phyloP scores from a whole-genome alignment of 2,113 vertebrate genomes.

The Rhea americana region DNA sequence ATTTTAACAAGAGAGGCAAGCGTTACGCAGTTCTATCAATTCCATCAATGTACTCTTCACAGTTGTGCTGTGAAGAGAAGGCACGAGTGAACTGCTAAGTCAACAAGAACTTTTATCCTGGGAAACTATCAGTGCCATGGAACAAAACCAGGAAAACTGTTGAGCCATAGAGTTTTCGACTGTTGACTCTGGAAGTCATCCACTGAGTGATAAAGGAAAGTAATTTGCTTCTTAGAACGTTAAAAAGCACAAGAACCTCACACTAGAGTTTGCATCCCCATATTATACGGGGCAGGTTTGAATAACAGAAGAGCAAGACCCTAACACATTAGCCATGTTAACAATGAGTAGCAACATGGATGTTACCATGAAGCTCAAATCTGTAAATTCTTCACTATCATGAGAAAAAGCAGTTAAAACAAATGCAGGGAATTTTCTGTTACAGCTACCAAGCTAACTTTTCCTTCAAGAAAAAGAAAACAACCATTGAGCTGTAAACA shows the following conservation, averaged over 20 bases:
- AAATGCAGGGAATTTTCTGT: background rate
- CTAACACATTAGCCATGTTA: background rate
- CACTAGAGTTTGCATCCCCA: background rate
- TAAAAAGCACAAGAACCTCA: background rate
- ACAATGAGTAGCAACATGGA: background rate
- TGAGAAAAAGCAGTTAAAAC: background rate
- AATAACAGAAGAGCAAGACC: background rate
- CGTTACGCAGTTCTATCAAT: background rate
- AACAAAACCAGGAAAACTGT: background rate
- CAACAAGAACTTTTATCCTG: constrained; percentile 17
- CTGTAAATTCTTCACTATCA: background rate
- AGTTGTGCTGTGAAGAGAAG: background rate
- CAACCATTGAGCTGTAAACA: constrained; percentile 4
- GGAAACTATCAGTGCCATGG: background rate
- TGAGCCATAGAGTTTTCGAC: background rate
- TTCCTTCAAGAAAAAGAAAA: constrained; percentile 41
- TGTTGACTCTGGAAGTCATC: constrained; percentile 5
- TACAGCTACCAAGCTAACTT: background rate
- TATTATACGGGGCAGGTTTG: background rate
- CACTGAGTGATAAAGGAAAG: background rate
- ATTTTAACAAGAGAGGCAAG: background rate
- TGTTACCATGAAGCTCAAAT: background rate
- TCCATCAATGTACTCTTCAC: too few species aligned
- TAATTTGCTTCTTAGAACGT: constrained; percentile 2
- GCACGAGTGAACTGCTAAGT: background rate